These are phyloP conservation scores for Pagrus major DNA, from an alignment of 2,113 vertebrate genomes.

Conservation along the genomic window DNA sequence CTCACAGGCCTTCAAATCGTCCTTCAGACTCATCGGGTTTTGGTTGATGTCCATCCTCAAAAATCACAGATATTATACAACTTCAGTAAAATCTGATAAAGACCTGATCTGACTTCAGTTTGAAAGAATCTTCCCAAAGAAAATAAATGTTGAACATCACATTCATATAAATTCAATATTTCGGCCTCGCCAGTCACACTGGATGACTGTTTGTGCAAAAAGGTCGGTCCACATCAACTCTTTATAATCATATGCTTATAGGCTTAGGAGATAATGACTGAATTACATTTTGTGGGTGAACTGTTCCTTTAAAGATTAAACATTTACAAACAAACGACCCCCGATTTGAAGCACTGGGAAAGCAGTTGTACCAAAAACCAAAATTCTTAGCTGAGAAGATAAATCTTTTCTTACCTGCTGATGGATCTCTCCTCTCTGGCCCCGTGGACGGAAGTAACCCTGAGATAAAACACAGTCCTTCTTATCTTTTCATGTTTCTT, in stretches of 20 bases:
- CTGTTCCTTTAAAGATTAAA: no score
- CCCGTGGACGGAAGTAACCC: background rate
- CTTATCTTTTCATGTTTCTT: background rate
- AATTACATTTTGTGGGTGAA: no score
- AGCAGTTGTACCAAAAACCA: background rate
- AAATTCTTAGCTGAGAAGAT: background rate
- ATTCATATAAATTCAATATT: no score
- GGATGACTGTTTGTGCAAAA: no score
- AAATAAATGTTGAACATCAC: no score
- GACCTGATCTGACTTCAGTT: background rate
- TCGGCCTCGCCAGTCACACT: no score
- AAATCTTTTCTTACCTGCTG: background rate
- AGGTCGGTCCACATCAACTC: no score
- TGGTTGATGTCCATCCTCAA: background rate
- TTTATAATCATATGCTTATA: no score
- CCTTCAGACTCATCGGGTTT: conserved; percentile 1
- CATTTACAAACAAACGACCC: no score
- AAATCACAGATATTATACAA: background rate
- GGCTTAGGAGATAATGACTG: no score
- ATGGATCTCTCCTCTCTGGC: background rate
- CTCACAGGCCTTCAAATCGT: background rate
- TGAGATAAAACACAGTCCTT: background rate
- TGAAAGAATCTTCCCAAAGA: no score
- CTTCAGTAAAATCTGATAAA: background rate
- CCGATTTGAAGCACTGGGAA: no score